phyloP scores from a whole-genome alignment of 2,888 invertebrate species.

The Escarpia spicata region DNA sequence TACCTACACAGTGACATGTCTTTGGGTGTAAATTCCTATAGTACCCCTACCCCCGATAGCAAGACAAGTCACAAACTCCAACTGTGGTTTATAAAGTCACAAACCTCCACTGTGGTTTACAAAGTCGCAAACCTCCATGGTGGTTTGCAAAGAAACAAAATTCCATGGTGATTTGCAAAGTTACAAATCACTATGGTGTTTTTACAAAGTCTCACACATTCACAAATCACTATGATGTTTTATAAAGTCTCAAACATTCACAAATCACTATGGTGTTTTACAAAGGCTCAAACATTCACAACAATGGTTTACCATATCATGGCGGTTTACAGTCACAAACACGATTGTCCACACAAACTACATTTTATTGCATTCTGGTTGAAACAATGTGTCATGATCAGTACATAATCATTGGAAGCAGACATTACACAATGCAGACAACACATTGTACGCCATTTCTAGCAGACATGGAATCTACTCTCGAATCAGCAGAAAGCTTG shows the following conservation, averaged over 20 bases:
- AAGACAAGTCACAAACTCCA: not conserved
- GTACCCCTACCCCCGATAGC: not conserved
- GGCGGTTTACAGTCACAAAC: not conserved
- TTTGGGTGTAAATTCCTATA: too few relatives aligned
- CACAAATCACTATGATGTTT: not conserved
- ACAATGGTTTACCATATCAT: too few relatives aligned
- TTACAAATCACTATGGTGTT: not conserved
- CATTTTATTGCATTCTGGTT: not conserved
- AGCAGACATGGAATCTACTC: not conserved
- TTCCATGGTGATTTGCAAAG: not conserved
- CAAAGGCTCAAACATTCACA: too few relatives aligned
- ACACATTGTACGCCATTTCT: slow-evolving; percentile 12
- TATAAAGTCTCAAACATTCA: too few relatives aligned
- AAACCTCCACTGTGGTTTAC: not conserved
- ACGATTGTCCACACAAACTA: not conserved
- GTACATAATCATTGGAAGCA: slow-evolving; percentile 10
- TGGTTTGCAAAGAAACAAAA: not conserved
- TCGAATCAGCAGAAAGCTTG: not conserved
- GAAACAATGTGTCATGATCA: not conserved
- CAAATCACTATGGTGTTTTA: not conserved
- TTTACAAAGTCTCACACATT: not conserved
- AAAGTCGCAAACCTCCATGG: not conserved
- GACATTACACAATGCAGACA: slow-evolving; percentile 5
- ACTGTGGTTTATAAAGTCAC: not conserved
- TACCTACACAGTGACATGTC: not conserved